A percentile compares a stretch with the other conserved stretches of the same genome.
phyloP scores from a whole-genome alignment of 2,113 vertebrate species.

The Malurus cyaneus region DNA sequence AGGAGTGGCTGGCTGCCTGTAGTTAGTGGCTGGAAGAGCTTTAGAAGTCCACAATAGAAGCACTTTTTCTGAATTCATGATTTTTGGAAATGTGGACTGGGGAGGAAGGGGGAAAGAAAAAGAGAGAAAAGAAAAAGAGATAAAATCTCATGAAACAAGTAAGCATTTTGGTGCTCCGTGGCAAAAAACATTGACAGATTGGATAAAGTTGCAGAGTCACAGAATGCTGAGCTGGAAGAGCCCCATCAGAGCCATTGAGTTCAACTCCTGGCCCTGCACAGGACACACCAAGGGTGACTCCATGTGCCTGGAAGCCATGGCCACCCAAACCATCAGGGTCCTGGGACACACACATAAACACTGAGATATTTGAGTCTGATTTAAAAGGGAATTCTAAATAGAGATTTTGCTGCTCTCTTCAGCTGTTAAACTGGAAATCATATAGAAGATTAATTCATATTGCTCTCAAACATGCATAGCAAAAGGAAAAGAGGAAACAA shows the following conservation, averaged over 20 bases:
- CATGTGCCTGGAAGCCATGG: neutral
- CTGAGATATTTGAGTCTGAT: neutral
- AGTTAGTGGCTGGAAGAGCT: neutral
- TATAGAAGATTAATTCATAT: neutral
- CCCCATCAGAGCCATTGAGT: neutral
- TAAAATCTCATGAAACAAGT: neutral
- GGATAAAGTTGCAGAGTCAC: neutral
- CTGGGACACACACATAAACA: neutral
- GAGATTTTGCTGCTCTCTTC: neutral
- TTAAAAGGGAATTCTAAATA: neutral
- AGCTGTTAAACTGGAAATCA: neutral
- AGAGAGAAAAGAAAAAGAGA: neutral
- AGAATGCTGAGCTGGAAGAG: neutral
- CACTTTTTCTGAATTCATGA: neutral
- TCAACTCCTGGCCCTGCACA: neutral
- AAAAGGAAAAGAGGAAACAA: neutral
- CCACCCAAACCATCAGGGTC: neutral
- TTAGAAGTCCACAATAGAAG: neutral
- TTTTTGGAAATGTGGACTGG: neutral
- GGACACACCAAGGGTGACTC: neutral
- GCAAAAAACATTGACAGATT: neutral
- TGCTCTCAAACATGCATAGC: neutral
- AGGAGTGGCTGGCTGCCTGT: neutral
- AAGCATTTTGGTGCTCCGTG: neutral
- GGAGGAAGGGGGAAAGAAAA: accelerated